phyloP scores from a whole-genome alignment of 2,113 vertebrate species.

The Setophaga kirtlandii region DNA sequence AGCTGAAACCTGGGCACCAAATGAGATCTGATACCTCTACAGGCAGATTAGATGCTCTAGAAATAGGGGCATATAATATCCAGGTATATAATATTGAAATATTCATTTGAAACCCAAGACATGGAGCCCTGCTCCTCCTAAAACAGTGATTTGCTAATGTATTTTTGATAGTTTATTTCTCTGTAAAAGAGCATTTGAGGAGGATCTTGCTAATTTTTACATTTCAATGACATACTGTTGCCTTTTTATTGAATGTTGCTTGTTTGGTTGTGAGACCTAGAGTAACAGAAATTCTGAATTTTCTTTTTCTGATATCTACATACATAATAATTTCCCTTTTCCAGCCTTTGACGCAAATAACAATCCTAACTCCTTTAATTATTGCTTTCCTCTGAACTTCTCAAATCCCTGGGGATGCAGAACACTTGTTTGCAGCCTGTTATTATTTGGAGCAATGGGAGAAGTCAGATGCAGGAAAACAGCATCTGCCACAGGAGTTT shows the following conservation, averaged over 20 bases:
- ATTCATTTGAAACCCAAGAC: not conserved
- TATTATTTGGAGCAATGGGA: not conserved
- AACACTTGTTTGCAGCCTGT: not conserved
- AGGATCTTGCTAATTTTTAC: not conserved
- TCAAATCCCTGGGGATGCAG: not conserved
- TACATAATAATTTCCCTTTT: not conserved
- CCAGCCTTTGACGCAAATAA: not conserved
- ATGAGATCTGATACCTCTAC: not conserved
- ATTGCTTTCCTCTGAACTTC: not conserved
- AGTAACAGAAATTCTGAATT: not conserved
- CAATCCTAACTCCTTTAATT: not conserved
- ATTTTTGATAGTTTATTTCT: not conserved
- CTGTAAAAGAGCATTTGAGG: not conserved
- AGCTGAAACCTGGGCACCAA: not conserved
- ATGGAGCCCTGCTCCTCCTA: not conserved
- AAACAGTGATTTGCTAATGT: not conserved
- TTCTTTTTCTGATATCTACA: not conserved
- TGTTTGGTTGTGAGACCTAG: not conserved
- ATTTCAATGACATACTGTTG: not conserved
- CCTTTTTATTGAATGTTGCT: not conserved
- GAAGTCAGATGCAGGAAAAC: not conserved
- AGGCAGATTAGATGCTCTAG: not conserved
- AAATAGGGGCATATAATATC: not conserved
- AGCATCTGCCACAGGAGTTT: not conserved
- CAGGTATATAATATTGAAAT: not conserved